phyloP scores from a whole-genome alignment of 2,113 vertebrate genomes.

The Pluvialis apricaria region DNA sequence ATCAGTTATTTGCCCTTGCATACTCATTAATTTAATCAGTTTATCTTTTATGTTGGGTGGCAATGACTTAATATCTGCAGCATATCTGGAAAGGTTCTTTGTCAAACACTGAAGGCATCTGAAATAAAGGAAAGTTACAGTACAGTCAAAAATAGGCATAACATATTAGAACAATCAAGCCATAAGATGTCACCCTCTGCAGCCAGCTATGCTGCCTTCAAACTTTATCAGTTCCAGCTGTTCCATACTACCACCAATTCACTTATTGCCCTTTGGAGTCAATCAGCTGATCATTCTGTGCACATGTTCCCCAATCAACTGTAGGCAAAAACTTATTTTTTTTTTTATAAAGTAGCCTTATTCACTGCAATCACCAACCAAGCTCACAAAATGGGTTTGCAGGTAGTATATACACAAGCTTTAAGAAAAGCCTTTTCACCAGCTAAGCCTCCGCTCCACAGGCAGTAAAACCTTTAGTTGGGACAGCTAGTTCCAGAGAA shows the following conservation, averaged over 20 bases:
- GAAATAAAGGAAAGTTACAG: constrained; percentile 44
- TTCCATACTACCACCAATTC: not conserved
- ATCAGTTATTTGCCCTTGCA: constrained; percentile 80
- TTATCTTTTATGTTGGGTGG: constrained; percentile 84
- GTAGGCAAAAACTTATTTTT: not conserved
- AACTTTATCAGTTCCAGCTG: not conserved
- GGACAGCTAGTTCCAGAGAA: not conserved
- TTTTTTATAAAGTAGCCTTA: too few relatives aligned
- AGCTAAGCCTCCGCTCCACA: not conserved
- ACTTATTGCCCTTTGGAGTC: not conserved
- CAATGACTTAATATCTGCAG: constrained; percentile 75
- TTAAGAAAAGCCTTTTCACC: not conserved
- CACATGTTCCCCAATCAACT: not conserved
- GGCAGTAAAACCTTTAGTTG: not conserved
- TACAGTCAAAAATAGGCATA: not conserved
- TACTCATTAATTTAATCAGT: constrained; percentile 80
- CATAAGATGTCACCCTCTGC: not conserved
- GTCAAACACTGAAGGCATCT: constrained; percentile 74
- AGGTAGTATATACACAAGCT: not conserved
- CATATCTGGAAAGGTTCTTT: constrained; percentile 75
- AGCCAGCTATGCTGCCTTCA: not conserved
- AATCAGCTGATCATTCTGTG: not conserved
- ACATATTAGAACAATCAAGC: not conserved
- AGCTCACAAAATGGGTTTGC: not conserved
- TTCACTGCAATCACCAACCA: not conserved